Conservation (phyloP, 2,888 invertebrate genomes). For the Paralinhomoeus sp. region DNA sequence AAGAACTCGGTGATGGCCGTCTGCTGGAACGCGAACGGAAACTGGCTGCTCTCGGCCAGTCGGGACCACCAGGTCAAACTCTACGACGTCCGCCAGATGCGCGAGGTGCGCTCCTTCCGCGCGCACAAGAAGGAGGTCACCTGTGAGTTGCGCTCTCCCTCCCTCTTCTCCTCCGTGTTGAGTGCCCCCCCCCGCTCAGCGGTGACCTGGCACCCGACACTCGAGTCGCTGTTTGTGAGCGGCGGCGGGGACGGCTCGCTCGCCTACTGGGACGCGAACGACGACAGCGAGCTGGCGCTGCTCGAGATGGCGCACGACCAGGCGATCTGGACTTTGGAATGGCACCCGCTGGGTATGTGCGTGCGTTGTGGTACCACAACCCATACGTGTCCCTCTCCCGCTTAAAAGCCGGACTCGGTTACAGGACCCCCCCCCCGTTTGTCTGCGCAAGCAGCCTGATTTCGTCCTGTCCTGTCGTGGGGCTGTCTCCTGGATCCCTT, state of each 20-base stretch:
- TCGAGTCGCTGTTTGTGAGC: slow-evolving; percentile 86
- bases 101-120: slow-evolving; percentile 84
- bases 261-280: slow-evolving; percentile 78
- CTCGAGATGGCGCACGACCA: slow-evolving; percentile 91
- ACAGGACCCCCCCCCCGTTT: no score
- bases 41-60: slow-evolving; percentile 86
- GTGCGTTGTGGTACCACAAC: no score
- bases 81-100: slow-evolving; percentile 85
- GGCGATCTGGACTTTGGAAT: slow-evolving; percentile 81
- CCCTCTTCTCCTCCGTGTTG: no score
- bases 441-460: no score
- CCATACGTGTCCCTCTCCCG: no score
- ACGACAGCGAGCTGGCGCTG: slow-evolving; percentile 57
- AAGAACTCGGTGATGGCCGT: slow-evolving; percentile 98
- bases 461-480: no score
- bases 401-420: no score
- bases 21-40: slow-evolving; percentile 97
- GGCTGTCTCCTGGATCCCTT: no score
- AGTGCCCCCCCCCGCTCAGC: slow-evolving; percentile 24
- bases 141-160: no score
- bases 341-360: slow-evolving; percentile 71
- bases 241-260: slow-evolving; percentile 97
- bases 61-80: slow-evolving; percentile 86
- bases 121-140: slow-evolving; percentile 94
- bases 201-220: slow-evolving; percentile 83